Evolutionary conservation across 2,113 vertebrate species (phyloP), one percentile per base, ranked within the genome.

Genomic region (Melanotaenia duboulayi): DNA sequence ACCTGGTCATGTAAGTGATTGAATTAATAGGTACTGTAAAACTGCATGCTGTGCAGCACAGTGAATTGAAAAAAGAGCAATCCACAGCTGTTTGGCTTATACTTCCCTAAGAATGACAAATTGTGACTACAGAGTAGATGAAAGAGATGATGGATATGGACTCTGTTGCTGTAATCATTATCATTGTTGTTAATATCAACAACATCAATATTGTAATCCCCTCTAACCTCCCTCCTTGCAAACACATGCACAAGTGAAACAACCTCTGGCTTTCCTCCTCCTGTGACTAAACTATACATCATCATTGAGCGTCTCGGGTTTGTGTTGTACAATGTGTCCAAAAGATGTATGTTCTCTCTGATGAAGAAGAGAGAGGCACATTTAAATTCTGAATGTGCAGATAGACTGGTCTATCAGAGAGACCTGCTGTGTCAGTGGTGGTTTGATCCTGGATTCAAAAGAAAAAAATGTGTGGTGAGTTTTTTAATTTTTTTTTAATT

Each of bases 161-260:
- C 25, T 80, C 48, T 68, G 59, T 76, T 8, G 71, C 49, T 83
- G 58, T 85, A 80, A 90, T 86, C 80, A 87, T 87, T 82, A 90
- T 88, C 81, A 90, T 81, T 82, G 69, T 78, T 87, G 57, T 71
- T 74, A 84, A 85, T 78, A 83, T 91, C 73, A 81, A 82, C 77
- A 71, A 61, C 77, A 89, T 85, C 76, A 86, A 88, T 82, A 78
- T 71, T 58, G 28, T 40, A 32, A 19, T 49, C 59, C 57, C 16
- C 39, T 12, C 32, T n/a, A 22, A 17, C 25, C 37, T 24, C 22
- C n/a, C 44, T 4, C 46, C 8, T 23, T 25, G 28, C 64, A 40
- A 6, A 61, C 35, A 67, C 17, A 64, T 63, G 50, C 61, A 62
- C 51, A 25, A 50, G 57, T 40, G 69, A 54, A 82, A 70, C 16